These are phyloP conservation scores for Spilogale gracilis DNA, from an alignment of 2,113 vertebrate species.

Conservation along the genomic window DNA sequence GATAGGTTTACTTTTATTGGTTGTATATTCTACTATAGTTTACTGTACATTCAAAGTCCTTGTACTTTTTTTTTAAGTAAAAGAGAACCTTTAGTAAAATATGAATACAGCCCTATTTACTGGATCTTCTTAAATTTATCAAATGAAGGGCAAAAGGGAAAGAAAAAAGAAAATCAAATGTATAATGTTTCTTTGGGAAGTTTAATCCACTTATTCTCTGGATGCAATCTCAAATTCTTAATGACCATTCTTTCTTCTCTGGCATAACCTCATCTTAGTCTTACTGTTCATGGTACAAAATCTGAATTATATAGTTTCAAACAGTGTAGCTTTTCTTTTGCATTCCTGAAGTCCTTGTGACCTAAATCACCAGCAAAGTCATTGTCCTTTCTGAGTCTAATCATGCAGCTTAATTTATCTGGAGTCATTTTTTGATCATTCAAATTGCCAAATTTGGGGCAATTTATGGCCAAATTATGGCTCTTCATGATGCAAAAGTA, in stretches of 20 bases:
- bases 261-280: conserved; percentile 51
- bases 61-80: not conserved
- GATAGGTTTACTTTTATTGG: not conserved
- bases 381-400: conserved; percentile 42
- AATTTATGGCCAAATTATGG: not conserved
- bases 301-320: conserved; percentile 57
- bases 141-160: not conserved
- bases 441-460: too few species aligned
- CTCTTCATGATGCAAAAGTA: conserved; percentile 30
- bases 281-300: conserved; percentile 43
- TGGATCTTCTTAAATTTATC: conserved; percentile 11
- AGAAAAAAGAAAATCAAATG: conserved; percentile 15
- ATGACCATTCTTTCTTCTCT: conserved; percentile 35
- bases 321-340: conserved; percentile 63
- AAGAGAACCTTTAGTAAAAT: conserved; percentile 43
- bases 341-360: conserved; percentile 72
- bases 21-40: conserved; percentile 8
- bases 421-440: conserved; percentile 1
- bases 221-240: conserved; percentile 61
- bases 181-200: not conserved
- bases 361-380: conserved; percentile 55
- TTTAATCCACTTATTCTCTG: conserved; percentile 43
- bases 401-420: conserved; percentile 64
- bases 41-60: conserved; percentile 27
- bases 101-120: not conserved